These are phyloP conservation scores for Chionoecetes opilio DNA, from an alignment of 1,140 invertebrate genomes.

Conservation along the genomic window DNA sequence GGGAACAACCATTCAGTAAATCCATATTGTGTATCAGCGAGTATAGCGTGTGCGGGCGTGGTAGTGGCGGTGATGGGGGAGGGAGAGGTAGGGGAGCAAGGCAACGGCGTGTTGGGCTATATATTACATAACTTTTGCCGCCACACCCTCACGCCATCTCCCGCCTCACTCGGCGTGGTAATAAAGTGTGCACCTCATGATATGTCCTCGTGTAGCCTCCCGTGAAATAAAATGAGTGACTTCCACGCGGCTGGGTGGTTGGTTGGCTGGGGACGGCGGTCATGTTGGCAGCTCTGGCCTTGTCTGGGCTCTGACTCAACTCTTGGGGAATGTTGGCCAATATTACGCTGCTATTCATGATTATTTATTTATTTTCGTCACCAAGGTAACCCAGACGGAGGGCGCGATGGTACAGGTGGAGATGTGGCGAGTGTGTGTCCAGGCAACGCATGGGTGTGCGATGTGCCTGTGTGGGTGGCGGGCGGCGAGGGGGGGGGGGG, in stretches of 20 bases:
- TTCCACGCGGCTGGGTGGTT: conserved; percentile 16
- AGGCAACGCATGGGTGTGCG: neutral
- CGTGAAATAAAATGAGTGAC: conserved; percentile 49
- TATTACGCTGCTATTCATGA: conserved; percentile 56
- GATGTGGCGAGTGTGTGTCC: neutral
- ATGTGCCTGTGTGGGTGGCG: neutral
- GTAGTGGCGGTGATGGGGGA: neutral
- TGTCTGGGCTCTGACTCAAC: conserved; percentile 72
- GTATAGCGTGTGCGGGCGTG: neutral
- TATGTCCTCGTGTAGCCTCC: neutral
- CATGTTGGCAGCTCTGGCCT: conserved; percentile 65
- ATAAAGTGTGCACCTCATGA: conserved; percentile 17
- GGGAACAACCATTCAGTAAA: conserved; percentile 6
- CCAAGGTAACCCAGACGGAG: neutral
- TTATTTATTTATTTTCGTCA: conserved; percentile 49
- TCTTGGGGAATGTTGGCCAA: conserved; percentile 68
- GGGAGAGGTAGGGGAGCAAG: neutral
- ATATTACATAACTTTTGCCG: neutral
- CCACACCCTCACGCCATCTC: neutral
- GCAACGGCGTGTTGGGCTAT: neutral
- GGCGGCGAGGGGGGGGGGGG: neutral
- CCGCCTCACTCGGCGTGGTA: neutral
- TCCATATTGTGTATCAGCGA: conserved; percentile 39
- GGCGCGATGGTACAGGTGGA: neutral
- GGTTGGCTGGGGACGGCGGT: neutral